A percentile compares a stretch with the other conserved stretches of the same genome.
Evolutionary conservation across 2,888 invertebrate genomes (phyloP).

Genomic region (Athetis lepigone): DNA sequence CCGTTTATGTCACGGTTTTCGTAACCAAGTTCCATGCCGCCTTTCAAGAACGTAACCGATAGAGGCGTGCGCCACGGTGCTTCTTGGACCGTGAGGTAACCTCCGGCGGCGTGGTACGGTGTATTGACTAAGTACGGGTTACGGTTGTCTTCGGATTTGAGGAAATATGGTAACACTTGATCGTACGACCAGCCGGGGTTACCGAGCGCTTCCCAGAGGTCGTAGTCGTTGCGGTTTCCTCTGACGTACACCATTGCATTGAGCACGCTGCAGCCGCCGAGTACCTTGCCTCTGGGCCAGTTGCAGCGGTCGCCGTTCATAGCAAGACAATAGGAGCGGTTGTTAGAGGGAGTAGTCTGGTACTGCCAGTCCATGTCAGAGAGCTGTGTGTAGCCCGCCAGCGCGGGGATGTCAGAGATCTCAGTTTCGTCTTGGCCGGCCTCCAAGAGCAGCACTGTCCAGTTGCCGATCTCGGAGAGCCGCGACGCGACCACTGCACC

Average conservation of each 20-base stretch:
- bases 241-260: slow-evolving; percentile 98
- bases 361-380: slow-evolving; percentile 98
- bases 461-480: slow-evolving; percentile 94
- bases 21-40: slow-evolving; percentile 95
- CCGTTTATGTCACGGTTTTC: slow-evolving; percentile 95
- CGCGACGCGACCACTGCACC: slow-evolving; percentile 97
- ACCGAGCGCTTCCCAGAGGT: slow-evolving; percentile 95
- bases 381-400: slow-evolving; percentile 96
- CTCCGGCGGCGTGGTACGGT: slow-evolving; percentile 94
- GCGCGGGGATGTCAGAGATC: slow-evolving; percentile 96
- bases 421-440: slow-evolving; percentile 97
- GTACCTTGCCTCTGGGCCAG: slow-evolving; percentile 97
- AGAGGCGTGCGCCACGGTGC: slow-evolving; percentile 95
- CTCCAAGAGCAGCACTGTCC: slow-evolving; percentile 95
- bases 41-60: slow-evolving; percentile 95
- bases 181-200: slow-evolving; percentile 97
- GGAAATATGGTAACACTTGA: slow-evolving; percentile 95
- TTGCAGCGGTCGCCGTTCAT: slow-evolving; percentile 97
- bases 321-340: slow-evolving; percentile 95
- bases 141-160: slow-evolving; percentile 96
- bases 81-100: slow-evolving; percentile 96
- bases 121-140: slow-evolving; percentile 95
- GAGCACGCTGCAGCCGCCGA: slow-evolving; percentile 96
- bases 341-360: slow-evolving; percentile 95
- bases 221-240: slow-evolving; percentile 96